Evolutionary conservation across 2,888 invertebrate species (phyloP).

Genomic region (Myopa tessellatipennis): DNA sequence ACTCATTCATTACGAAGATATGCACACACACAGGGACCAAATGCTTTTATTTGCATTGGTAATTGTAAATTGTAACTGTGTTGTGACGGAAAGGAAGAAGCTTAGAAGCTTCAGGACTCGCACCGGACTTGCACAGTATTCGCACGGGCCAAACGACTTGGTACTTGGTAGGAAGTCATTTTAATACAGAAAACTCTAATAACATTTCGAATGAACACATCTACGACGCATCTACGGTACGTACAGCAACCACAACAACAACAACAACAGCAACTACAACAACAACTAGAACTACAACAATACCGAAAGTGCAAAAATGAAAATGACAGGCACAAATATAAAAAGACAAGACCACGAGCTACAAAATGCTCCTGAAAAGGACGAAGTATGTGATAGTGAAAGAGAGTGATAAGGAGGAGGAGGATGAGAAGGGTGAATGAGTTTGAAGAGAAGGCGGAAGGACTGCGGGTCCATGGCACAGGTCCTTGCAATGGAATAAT

Average conservation of each 20-base stretch:
- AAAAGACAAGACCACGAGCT: constrained; percentile 47
- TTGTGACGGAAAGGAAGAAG: not conserved
- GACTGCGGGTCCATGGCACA: not conserved
- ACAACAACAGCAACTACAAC: constrained; percentile 17
- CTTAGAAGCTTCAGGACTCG: not conserved
- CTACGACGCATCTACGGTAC: constrained; percentile 38
- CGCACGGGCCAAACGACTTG: too few species aligned
- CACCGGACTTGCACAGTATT: not conserved
- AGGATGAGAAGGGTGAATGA: not conserved
- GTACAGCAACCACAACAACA: constrained; percentile 37
- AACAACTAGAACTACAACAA: constrained; percentile 17
- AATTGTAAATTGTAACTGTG: constrained; percentile 7
- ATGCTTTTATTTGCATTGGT: constrained; percentile 3
- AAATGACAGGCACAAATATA: constrained; percentile 45
- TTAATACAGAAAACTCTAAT: constrained; percentile 61
- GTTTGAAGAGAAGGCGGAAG: not conserved
- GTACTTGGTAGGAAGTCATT: constrained; percentile 58
- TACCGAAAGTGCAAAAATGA: constrained; percentile 8
- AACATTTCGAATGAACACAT: constrained; percentile 60
- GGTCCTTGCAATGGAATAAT: constrained; percentile 62
- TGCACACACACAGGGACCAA: constrained; percentile 9
- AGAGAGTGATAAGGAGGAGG: not conserved
- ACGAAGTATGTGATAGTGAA: not conserved
- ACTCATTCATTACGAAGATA: constrained; percentile 12
- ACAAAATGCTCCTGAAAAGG: constrained; percentile 19